Percentiles rank a stretch among this genome's conserved stretches.
Conservation (phyloP, 2,797 vertebrate species). For the Xenentodon cancila region DNA sequence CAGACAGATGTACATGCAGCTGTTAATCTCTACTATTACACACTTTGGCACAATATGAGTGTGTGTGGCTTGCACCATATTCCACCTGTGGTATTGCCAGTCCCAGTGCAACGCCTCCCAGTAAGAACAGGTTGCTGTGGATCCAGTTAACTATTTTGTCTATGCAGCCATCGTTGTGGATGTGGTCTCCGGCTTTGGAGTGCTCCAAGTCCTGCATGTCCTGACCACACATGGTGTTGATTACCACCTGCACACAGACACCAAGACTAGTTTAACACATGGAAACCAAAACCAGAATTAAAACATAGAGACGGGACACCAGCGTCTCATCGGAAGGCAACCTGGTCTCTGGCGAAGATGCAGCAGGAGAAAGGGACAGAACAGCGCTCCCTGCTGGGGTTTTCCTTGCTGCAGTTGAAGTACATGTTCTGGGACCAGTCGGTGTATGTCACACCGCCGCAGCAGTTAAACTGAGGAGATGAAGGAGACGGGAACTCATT, state of each 20-base stretch:
- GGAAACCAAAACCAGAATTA: not conserved
- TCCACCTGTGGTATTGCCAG: slow-evolving; percentile 92
- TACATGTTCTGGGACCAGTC: slow-evolving; percentile 97
- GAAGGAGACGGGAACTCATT: not conserved
- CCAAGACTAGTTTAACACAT: not conserved
- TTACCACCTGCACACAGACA: slow-evolving; percentile 75
- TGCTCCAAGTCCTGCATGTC: slow-evolving; percentile 82
- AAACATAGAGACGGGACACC: accelerated
- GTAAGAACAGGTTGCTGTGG: slow-evolving; percentile 92
- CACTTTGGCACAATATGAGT: not conserved
- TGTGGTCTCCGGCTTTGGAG: slow-evolving; percentile 77
- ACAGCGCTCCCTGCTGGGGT: slow-evolving; percentile 90
- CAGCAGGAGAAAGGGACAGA: slow-evolving; percentile 97
- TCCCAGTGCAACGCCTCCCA: slow-evolving; percentile 90
- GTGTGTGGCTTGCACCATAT: not conserved
- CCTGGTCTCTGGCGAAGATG: slow-evolving; percentile 77
- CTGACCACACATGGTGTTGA: slow-evolving; percentile 96
- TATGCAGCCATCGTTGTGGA: slow-evolving; percentile 93
- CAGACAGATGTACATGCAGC: slow-evolving; percentile 3
- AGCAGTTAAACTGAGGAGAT: slow-evolving; percentile 89
- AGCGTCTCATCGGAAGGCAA: slow-evolving; percentile 28
- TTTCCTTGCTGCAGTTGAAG: slow-evolving; percentile 87
- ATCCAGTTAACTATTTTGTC: slow-evolving; percentile 94
- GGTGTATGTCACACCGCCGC: slow-evolving; percentile 87
- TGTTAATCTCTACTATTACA: not conserved